phyloP scores from a whole-genome alignment of 2,797 vertebrate species.

The Coregonus suidteri region DNA sequence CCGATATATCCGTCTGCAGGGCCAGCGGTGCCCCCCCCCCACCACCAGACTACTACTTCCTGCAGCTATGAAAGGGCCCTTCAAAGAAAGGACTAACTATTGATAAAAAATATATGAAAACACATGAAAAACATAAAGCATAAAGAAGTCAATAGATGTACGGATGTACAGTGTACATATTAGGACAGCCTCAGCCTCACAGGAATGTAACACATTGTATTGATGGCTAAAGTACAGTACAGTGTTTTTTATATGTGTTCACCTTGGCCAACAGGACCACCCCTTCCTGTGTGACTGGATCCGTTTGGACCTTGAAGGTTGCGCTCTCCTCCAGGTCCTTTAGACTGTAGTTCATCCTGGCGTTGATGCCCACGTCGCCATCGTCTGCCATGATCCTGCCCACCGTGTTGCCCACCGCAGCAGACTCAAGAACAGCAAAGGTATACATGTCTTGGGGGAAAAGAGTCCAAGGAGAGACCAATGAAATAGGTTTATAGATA shows the following conservation, averaged over 20 bases:
- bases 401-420: slow-evolving; percentile 79
- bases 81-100: too few species aligned
- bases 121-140: neutral
- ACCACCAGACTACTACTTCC: too few species aligned
- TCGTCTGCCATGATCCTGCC: slow-evolving; percentile 87
- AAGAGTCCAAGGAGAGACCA: neutral
- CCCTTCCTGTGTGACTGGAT: slow-evolving; percentile 88
- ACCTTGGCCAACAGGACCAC: slow-evolving; percentile 87
- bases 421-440: slow-evolving; percentile 76
- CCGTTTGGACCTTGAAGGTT: slow-evolving; percentile 82
- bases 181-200: neutral
- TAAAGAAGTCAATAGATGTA: neutral
- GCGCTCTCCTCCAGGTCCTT: slow-evolving; percentile 73
- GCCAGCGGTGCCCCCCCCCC: too few species aligned
- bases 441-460: neutral
- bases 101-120: neutral
- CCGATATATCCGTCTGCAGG: too few species aligned
- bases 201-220: neutral
- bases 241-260: slow-evolving; percentile 20
- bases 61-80: too few species aligned
- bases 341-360: slow-evolving; percentile 87
- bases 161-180: neutral
- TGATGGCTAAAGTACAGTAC: neutral
- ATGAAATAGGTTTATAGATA: too few species aligned
- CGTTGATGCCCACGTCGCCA: slow-evolving; percentile 84